Percentiles rank a stretch among this genome's conserved stretches.
phyloP scores from a whole-genome alignment of 2,888 invertebrate genomes.

The Brachynemurus nebulosus region DNA sequence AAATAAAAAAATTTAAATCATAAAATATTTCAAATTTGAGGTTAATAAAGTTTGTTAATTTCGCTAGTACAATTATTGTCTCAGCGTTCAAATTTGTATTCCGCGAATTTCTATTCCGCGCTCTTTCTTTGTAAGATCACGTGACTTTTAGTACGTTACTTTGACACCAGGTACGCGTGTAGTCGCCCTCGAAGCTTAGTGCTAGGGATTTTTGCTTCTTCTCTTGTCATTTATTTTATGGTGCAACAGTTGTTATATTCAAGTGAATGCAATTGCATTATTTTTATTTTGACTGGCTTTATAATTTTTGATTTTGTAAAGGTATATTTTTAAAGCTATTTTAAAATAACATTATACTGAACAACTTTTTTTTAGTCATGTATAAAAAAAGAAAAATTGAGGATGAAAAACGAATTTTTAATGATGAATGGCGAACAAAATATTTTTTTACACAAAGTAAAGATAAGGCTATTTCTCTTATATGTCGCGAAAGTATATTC shows the following conservation, averaged over 20 bases:
- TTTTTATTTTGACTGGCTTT: too few species aligned
- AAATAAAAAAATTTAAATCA: background rate
- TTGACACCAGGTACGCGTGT: too few species aligned
- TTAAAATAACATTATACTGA: background rate
- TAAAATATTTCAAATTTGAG: background rate
- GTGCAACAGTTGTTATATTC: too few species aligned
- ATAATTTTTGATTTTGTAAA: background rate
- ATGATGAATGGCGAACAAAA: background rate
- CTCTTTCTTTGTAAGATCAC: too few species aligned
- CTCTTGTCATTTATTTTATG: too few species aligned
- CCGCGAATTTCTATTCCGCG: too few species aligned
- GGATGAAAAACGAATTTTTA: background rate
- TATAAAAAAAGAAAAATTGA: slow-evolving; percentile 3
- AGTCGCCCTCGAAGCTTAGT: too few species aligned
- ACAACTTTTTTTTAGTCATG: background rate
- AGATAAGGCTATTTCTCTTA: background rate
- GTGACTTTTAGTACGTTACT: too few species aligned
- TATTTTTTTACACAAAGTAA: slow-evolving; percentile 3
- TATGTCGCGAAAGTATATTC: background rate
- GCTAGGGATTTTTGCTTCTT: too few species aligned
- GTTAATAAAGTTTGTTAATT: background rate
- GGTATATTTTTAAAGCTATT: background rate
- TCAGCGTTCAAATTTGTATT: background rate
- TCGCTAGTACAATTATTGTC: background rate
- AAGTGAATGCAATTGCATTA: too few species aligned